Base-by-base conservation (phyloP, 2,113 vertebrate species). In the Istiophorus platypterus region DNA sequence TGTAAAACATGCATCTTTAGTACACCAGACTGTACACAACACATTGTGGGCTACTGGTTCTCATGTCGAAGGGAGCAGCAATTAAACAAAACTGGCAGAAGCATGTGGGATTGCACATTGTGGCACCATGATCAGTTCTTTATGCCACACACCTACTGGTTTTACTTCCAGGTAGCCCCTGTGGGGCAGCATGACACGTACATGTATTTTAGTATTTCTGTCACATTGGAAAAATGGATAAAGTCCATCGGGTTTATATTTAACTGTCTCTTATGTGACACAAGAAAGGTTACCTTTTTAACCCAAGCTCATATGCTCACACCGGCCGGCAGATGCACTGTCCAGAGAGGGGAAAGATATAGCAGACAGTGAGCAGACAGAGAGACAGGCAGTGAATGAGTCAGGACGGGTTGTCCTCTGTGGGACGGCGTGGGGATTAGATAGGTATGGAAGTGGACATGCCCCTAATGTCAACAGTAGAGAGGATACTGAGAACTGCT, bases 391-490 rank as follows among this genome's bases (percentile, higher is more conserved):
- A 45, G 31, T 45, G 80, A 78, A 68, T 78, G 80, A 70, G 58
- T 45, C 26, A 29, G 88, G 66, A 82, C 62, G 3, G 12, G 61
- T 72, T 79, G 84, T 88, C 58, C 81, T 76, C 70, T 68, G 72
- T 63, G 84, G 61, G 77, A 77, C 42, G 15, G 72, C 29, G 7
- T 82, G 77, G 68, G 66, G 67, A 76, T 86, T 56, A 90, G 88
- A 90, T 88, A 84, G 47, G 34, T 41, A 56, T 82, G 80, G 87
- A 87, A 87, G 84, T 65, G 67, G 86, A 85, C 78, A 7, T 65
- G 70, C 84, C 90, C 78, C 57, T 80, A 88, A 84, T 69, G 86
- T 92, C 85, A 91, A 91, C 88, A 91, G 70, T 4, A 49, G 37
- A 67, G 79, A 77, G 86, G 79, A 89, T 66, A 72, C 72, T 9